Conservation (phyloP, 2,797 vertebrate species). For the Catamblyrhynchus diadema region DNA sequence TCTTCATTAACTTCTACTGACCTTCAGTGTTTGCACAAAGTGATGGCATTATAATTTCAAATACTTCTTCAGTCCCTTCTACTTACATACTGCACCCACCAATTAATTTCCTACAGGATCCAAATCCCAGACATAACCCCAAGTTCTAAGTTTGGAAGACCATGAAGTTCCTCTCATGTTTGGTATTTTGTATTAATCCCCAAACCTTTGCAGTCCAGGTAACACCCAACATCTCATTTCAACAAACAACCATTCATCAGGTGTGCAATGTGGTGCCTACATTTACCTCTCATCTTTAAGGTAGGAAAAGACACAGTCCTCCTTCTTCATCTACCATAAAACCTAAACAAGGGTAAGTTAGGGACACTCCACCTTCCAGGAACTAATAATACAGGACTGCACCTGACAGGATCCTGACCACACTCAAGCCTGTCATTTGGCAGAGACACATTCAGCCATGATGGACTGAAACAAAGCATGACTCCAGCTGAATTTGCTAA, state of each 20-base stretch:
- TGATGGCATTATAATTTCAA: slow-evolving; percentile 10
- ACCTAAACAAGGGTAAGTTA: background rate
- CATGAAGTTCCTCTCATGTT: background rate
- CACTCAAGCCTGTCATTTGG: background rate
- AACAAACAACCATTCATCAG: background rate
- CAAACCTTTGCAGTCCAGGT: background rate
- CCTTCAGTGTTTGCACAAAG: background rate
- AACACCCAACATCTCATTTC: background rate
- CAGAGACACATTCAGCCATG: background rate
- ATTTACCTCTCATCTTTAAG: background rate
- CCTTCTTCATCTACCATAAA: background rate
- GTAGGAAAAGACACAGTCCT: background rate
- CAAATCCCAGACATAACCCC: background rate
- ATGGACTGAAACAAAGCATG: background rate
- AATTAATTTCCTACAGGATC: background rate
- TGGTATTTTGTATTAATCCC: background rate
- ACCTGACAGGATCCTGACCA: background rate
- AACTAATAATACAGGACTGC: background rate
- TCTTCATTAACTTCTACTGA: slow-evolving; percentile 6
- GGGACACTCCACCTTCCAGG: background rate
- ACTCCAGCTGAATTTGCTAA: background rate
- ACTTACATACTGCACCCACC: background rate
- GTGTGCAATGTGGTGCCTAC: background rate
- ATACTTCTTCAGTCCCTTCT: background rate
- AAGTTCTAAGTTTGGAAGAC: background rate